These are phyloP conservation scores for Drosophila biarmipes DNA, from an alignment of 1,140 invertebrate species.

Conservation along the genomic window DNA sequence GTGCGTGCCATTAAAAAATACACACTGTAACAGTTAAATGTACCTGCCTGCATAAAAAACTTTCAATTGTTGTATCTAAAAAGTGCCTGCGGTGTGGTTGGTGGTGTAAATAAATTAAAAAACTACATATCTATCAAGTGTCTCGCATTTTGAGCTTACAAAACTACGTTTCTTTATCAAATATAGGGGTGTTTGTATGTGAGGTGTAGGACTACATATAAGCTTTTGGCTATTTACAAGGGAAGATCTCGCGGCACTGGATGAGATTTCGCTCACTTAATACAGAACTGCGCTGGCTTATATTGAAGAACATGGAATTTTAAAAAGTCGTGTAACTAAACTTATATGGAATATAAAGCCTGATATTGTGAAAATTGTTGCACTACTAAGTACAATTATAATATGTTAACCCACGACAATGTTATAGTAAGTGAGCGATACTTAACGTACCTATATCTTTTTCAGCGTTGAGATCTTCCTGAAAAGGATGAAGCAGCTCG, in stretches of 20 bases:
- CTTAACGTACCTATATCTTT: not conserved
- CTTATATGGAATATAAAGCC: not conserved
- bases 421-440: conserved; percentile 3
- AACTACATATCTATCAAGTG: conserved; percentile 61
- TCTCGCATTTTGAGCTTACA: conserved; percentile 69
- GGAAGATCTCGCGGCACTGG: conserved; percentile 2
- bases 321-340: not conserved
- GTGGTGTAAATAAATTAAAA: conserved; percentile 70
- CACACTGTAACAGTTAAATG: conserved; percentile 40
- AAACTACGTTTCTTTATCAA: conserved; percentile 68
- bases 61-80: conserved; percentile 49
- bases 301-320: not conserved
- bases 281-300: not conserved
- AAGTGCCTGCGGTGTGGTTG: conserved; percentile 49
- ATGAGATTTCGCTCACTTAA: not conserved
- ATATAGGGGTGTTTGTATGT: conserved; percentile 49
- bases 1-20: conserved; percentile 18
- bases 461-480: not conserved
- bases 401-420: not conserved
- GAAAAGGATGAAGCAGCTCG: conserved; percentile 4
- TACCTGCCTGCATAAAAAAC: conserved; percentile 35
- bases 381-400: not conserved
- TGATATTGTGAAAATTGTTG: not conserved
- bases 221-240: conserved; percentile 63
- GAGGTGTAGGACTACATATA: conserved; percentile 36